phyloP scores from a whole-genome alignment of 30 jellyfish, hydroid and myxozoan genomes.

The Chrysaora quinquecirrha region DNA sequence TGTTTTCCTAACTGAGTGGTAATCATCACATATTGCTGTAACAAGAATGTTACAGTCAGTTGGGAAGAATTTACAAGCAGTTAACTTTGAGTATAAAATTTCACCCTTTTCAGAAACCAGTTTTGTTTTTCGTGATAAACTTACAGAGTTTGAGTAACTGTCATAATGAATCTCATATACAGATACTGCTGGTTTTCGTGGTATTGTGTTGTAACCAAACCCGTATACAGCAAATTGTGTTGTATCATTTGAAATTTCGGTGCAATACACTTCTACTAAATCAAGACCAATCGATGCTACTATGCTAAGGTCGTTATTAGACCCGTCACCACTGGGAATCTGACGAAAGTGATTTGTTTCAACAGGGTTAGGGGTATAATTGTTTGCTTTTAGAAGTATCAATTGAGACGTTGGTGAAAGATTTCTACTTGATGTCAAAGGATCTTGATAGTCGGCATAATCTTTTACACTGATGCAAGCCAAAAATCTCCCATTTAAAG shows the following conservation, averaged over 20 bases:
- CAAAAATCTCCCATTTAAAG: slow-evolving; percentile 53
- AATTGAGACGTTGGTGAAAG: slow-evolving; percentile 27
- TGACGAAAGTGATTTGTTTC: background rate
- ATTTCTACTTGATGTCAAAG: slow-evolving; percentile 7
- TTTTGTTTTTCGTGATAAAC: slow-evolving; percentile 17
- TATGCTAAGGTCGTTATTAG: slow-evolving; percentile 3
- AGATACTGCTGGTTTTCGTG: slow-evolving; percentile 40
- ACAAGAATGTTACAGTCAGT: slow-evolving; percentile 37
- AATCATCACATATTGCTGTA: slow-evolving; percentile 56
- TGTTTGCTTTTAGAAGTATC: background rate
- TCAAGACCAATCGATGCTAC: slow-evolving; percentile 40
- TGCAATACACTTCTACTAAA: slow-evolving; percentile 41
- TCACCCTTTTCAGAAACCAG: slow-evolving; percentile 25
- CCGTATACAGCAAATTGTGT: slow-evolving; percentile 53
- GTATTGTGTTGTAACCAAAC: slow-evolving; percentile 37
- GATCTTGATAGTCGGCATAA: background rate
- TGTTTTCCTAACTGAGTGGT: slow-evolving; percentile 47
- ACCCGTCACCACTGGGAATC: background rate
- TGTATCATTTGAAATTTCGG: slow-evolving; percentile 40
- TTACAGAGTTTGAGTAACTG: background rate
- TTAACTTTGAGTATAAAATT: slow-evolving; percentile 39
- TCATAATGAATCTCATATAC: slow-evolving; percentile 26
- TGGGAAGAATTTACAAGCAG: slow-evolving; percentile 44
- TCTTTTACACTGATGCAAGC: slow-evolving; percentile 37
- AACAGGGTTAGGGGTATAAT: background rate